Base-by-base conservation (phyloP, 2,888 invertebrate species). In the Glyphotaelius pellucidus region DNA sequence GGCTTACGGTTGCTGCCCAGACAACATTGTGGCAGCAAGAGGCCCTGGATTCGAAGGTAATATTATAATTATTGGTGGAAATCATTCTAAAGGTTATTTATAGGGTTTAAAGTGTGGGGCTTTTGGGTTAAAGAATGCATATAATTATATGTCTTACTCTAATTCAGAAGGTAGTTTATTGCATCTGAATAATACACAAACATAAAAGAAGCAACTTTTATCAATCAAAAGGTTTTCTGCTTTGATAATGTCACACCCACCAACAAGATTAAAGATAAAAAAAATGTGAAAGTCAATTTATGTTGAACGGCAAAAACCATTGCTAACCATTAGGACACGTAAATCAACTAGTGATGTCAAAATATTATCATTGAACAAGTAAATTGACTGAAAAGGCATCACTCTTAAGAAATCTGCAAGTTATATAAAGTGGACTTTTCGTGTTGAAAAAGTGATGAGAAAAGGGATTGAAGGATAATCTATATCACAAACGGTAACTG, bases 1-100 rank as follows among this genome's bases (percentile, higher is more conserved):
- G 3, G 95, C 96, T 5, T 98, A 96, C 94, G 98, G 99, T n/a
- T 99, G 99, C 95, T 99, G 99, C 94, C 98, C 98, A 0, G 99
- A 99, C 94, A 98, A 98, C 94, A 97, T 98, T 94, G 97, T 97
- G 84, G 96, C 98, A 2, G 99, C 99, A 9, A 96, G 97, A 93
- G 99, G 99, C 93, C 97, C 98, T 0, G 96, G 97, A 94, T 95
- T 96, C 67, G 97, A 98, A 95, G 97, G 97, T 96, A 95, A 92
- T 31, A 83, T 31, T 25, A 85, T 31, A 83, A 83, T 83, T 35
- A 32, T 31, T 30, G 30, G 25, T 88, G 5, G 30, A 25, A 67
- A 31, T 5, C n/a, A 88, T 67, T 81, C 31, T 12, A 14, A 12
- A 42, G 11, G 42, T 42, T 42, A 12, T 42, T 12, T 2, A 42